phyloP scores from a whole-genome alignment of 1,140 invertebrate species.

The Batillaria attramentaria region DNA sequence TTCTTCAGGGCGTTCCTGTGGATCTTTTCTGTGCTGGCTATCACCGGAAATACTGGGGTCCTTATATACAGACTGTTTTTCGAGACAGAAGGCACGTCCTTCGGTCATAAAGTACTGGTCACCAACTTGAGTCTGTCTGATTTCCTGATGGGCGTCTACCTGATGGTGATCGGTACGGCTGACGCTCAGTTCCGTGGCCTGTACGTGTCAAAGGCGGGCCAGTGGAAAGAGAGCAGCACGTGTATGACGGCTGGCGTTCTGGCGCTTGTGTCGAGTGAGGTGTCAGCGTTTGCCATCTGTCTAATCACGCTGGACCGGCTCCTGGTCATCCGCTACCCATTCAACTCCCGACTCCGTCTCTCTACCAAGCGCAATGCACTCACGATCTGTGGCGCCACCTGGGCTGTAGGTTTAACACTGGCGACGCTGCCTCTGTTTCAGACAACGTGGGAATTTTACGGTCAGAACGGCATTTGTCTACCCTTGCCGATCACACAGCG shows the following conservation, averaged over 20 bases:
- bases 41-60: not conserved
- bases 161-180: conserved; percentile 12
- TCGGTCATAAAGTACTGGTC: not conserved
- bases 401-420: not conserved
- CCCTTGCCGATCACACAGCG: conserved; percentile 43
- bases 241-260: conserved; percentile 6
- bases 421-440: not conserved
- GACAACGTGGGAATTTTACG: conserved; percentile 51
- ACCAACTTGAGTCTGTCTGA: not conserved
- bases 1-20: conserved; percentile 1
- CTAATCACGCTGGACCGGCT: conserved; percentile 22
- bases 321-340: not conserved
- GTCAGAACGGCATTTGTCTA: conserved; percentile 45
- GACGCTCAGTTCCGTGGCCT: not conserved
- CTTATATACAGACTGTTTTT: not conserved
- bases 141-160: conserved; percentile 20
- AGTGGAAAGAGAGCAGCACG: not conserved
- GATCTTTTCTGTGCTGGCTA: not conserved
- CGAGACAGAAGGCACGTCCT: not conserved
- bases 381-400: not conserved
- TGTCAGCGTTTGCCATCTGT: conserved; percentile 6
- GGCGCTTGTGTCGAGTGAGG: conserved; percentile 2
- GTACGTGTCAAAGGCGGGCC: not conserved
- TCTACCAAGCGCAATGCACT: not conserved
- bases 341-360: not conserved